A percentile compares a stretch with the other conserved stretches of the same genome.
Conservation (phyloP, 2,888 invertebrate species). For the Tipula unca region DNA sequence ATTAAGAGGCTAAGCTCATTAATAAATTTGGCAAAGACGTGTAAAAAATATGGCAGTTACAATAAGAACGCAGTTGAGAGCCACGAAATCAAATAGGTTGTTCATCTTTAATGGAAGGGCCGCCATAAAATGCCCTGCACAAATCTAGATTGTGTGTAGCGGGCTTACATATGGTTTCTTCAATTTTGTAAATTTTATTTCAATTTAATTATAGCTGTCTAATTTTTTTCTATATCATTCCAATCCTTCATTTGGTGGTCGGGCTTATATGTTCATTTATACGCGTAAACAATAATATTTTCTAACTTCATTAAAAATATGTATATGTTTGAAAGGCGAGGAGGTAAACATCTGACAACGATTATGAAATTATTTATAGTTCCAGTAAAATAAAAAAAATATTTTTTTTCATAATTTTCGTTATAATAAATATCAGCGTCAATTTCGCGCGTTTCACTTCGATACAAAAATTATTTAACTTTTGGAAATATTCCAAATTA, state of each 20-base stretch:
- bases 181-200: too few species aligned
- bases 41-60: too few species aligned
- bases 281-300: background rate
- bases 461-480: background rate
- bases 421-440: background rate
- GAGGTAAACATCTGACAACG: background rate
- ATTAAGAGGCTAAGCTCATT: too few species aligned
- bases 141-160: too few species aligned
- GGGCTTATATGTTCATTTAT: background rate
- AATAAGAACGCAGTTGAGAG: too few species aligned
- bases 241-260: background rate
- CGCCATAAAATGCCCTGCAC: too few species aligned
- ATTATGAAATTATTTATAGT: constrained; percentile 2
- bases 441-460: background rate
- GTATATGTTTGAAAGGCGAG: background rate
- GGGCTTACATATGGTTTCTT: too few species aligned
- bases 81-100: too few species aligned
- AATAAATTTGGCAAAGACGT: too few species aligned
- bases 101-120: too few species aligned
- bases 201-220: background rate
- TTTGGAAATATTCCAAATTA: background rate
- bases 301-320: background rate
- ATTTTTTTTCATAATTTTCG: background rate
- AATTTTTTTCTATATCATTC: background rate
- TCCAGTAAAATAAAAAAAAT: background rate